Evolutionary conservation across 2,888 invertebrate species (phyloP), one percentile per base, ranked within the genome.

Genomic region (Nomada goodeniana): DNA sequence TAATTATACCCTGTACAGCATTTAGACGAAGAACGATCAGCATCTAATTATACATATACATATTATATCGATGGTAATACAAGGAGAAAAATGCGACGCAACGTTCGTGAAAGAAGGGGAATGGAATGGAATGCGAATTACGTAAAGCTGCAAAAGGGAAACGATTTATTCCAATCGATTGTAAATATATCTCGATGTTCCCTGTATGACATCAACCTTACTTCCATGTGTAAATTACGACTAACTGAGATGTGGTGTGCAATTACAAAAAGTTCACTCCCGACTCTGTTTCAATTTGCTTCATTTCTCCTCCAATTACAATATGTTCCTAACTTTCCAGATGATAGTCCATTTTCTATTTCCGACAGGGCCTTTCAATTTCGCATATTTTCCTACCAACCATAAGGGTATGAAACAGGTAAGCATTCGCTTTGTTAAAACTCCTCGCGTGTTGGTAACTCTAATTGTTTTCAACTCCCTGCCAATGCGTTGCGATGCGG

Each of bases 141-240:
- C 11, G 68, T 29, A 13, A 44, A 5, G 55, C 2, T 50, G 63
- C 36, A 42, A 36, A 7, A 69, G 23, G 4, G 26, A 52, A n/a
- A 26, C 44, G 71, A 71, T 13, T 20, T 60, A 18, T 23, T 29
- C 18, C 18, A 50, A 71, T 23, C 55, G 44, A 67, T 47, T 81
- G 80, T 81, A 81, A 81, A 81, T 81, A 81, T 63, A 64, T 80
- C 59, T 81, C 60, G 73, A 79, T 73, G 80, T 81, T 59, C 44
- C 69, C 73, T 50, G 64, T 74, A 59, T 36, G 60, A 80, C 50
- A 76, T 52, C 44, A 55, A 53, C 47, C 59, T 64, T 59, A 77
- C 52, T 79, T 70, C 70, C 65, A 53, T 80, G 65, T 77, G 59
- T 77, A 71, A 70, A 70, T 73, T 68, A 65, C 68, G 55, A 64